phyloP scores from a whole-genome alignment of 2,888 invertebrate species.

The Amiota mariae region DNA sequence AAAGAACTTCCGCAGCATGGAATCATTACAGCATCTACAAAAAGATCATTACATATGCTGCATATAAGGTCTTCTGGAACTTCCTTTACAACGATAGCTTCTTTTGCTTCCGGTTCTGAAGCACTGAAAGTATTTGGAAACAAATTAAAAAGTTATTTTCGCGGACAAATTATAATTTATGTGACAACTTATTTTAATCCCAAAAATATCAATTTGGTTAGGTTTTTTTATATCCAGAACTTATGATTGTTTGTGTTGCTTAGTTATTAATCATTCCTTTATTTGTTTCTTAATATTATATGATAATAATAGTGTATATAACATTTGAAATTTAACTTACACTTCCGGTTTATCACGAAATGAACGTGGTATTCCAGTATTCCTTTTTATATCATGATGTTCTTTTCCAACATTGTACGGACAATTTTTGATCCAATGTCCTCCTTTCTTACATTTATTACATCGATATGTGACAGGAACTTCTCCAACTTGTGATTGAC shows the following conservation, averaged over 20 bases:
- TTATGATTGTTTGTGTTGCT: too few relatives aligned
- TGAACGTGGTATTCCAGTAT: conserved; percentile 97
- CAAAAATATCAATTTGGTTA: too few relatives aligned
- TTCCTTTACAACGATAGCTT: conserved; percentile 70
- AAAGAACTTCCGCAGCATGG: conserved; percentile 98
- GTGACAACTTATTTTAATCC: too few relatives aligned
- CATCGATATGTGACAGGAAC: conserved; percentile 95
- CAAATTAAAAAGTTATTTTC: neutral
- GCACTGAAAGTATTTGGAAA: conserved; percentile 40
- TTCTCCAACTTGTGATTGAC: conserved; percentile 89
- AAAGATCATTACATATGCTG: conserved; percentile 91
- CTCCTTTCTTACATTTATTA: conserved; percentile 93
- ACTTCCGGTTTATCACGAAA: conserved; percentile 93
- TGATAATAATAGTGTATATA: too few relatives aligned
- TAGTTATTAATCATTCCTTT: too few relatives aligned
- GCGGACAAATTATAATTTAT: neutral
- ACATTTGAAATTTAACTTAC: conserved; percentile 46
- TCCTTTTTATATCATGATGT: conserved; percentile 88
- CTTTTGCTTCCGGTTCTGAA: conserved; percentile 52
- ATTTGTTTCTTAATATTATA: too few relatives aligned
- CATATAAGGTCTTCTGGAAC: conserved; percentile 95
- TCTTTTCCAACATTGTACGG: conserved; percentile 78
- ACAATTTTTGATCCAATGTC: conserved; percentile 99
- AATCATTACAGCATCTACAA: conserved; percentile 97
- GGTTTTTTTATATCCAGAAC: too few relatives aligned